Conservation (phyloP, 2,888 invertebrate species). For the Agrochola lychnidis region DNA sequence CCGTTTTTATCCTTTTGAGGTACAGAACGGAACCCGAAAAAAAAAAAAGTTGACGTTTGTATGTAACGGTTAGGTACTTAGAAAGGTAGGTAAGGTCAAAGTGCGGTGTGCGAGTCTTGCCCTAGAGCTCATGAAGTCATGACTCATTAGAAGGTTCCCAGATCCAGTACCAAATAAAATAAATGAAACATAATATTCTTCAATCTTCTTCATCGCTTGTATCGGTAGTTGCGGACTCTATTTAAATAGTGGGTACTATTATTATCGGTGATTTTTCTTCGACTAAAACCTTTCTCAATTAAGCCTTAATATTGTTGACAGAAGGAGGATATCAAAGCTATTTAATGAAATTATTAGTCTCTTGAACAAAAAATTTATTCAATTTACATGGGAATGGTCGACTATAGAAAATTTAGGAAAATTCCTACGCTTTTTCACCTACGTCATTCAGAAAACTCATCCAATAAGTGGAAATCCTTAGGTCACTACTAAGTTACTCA, state of each 20-base stretch:
- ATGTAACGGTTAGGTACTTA: not conserved
- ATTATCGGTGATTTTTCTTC: not conserved
- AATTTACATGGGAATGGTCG: not conserved
- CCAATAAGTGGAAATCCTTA: not conserved
- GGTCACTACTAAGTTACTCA: too few species aligned
- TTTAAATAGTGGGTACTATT: not conserved
- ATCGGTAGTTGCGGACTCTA: not conserved
- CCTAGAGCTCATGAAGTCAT: not conserved
- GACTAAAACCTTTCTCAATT: not conserved
- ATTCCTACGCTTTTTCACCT: not conserved
- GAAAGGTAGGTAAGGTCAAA: not conserved
- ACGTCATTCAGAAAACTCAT: conserved; percentile 2
- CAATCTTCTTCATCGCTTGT: not conserved
- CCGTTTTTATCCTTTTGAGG: too few species aligned
- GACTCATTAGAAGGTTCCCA: not conserved
- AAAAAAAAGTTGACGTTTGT: not conserved
- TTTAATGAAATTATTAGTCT: not conserved
- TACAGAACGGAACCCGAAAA: too few species aligned
- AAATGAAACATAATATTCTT: not conserved
- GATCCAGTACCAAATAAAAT: not conserved
- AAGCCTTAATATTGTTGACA: not conserved
- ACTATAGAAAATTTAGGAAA: not conserved
- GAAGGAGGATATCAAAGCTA: not conserved
- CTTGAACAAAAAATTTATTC: not conserved
- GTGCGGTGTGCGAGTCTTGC: not conserved